Conservation (phyloP, 2,113 vertebrate species). For the Syrrhaptes paradoxus region DNA sequence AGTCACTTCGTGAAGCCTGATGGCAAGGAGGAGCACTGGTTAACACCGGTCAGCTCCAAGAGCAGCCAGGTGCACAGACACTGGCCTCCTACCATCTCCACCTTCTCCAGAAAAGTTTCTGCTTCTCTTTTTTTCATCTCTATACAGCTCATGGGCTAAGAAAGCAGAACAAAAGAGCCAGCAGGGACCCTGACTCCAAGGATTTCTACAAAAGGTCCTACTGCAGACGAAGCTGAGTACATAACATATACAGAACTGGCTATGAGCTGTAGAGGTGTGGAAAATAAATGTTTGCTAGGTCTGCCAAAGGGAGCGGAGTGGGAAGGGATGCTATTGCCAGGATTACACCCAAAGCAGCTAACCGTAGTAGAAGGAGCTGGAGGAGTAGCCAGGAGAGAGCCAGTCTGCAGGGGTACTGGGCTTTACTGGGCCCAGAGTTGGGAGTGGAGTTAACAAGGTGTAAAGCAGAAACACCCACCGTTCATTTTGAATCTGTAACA, state of each 20-base stretch:
- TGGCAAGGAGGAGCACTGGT: accelerated
- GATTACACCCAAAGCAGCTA: background rate
- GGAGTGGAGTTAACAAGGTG: background rate
- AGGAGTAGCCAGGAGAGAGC: background rate
- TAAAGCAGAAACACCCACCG: background rate
- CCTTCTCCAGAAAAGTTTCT: background rate
- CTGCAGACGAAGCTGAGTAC: background rate
- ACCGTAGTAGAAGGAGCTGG: background rate
- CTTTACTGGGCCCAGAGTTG: background rate
- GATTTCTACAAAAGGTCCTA: background rate
- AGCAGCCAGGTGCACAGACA: background rate
- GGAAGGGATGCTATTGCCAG: background rate
- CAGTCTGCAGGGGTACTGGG: background rate
- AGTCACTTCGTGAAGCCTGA: background rate
- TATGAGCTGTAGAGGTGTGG: background rate
- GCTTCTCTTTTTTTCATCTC: background rate
- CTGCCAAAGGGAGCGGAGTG: background rate
- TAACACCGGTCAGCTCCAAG: background rate
- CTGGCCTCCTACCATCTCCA: background rate
- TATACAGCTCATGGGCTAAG: background rate
- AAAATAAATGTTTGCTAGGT: background rate
- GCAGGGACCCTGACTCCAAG: background rate
- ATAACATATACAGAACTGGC: accelerated
- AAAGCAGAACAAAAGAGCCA: background rate
- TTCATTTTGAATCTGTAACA: background rate